Percentiles rank a stretch among this genome's conserved stretches.
Conservation (phyloP, 2,113 vertebrate species). For the Chionodraco myersi region DNA sequence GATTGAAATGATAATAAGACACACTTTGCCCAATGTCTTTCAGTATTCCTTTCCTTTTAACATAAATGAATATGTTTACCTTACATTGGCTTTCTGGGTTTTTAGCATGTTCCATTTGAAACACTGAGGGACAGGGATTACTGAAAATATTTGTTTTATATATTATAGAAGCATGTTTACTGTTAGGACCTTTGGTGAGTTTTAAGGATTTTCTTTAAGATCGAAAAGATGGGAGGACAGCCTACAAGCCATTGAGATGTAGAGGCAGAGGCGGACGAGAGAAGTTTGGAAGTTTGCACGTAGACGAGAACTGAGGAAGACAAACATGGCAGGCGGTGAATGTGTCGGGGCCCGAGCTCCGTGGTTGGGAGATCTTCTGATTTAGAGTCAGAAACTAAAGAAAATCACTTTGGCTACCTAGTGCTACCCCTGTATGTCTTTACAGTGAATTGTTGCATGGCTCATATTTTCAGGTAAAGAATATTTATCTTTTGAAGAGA, state of each 20-base stretch:
- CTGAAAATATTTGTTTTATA: constrained; percentile 20
- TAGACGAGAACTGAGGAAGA: constrained; percentile 58
- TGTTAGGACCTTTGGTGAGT: constrained; percentile 19
- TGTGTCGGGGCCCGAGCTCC: constrained; percentile 44
- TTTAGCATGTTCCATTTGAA: constrained; percentile 40
- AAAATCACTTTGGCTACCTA: constrained; percentile 10
- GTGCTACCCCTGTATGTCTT: constrained; percentile 25
- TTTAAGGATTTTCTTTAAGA: constrained; percentile 28
- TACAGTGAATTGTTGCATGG: constrained; percentile 41
- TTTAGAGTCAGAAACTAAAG: background rate
- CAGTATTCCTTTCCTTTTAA: constrained; percentile 41
- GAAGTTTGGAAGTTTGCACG: constrained; percentile 70
- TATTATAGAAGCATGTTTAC: constrained; percentile 49
- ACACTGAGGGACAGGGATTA: constrained; percentile 9
- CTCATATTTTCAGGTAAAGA: constrained; percentile 26
- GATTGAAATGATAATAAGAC: constrained; percentile 20
- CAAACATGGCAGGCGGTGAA: constrained; percentile 46
- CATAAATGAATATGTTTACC: constrained; percentile 39
- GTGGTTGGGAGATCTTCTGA: constrained; percentile 34
- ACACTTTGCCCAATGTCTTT: constrained; percentile 26
- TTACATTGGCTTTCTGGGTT: constrained; percentile 27
- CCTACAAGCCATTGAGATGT: constrained; percentile 30
- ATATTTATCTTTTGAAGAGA: constrained; percentile 54
- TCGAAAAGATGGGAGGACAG: constrained; percentile 14
- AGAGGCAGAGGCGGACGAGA: constrained; percentile 35